Percentiles rank a stretch among this genome's conserved stretches.
Conservation (phyloP, 2,888 invertebrate genomes). For the Hemicrepidius hirtus region DNA sequence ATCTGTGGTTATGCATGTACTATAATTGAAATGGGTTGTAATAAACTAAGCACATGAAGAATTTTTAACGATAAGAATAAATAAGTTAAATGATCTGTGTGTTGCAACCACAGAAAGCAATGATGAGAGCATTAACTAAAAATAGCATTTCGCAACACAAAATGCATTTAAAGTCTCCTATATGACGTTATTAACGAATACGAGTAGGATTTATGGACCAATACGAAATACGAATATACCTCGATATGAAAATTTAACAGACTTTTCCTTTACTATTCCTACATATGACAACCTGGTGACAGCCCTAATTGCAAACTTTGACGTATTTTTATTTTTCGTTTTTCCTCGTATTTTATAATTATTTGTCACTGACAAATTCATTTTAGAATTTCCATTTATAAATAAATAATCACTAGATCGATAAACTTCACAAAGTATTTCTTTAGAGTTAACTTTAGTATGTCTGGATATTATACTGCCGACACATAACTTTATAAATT, state of each 20-base stretch:
- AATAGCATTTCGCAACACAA: neutral
- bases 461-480: no score
- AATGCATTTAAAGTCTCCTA: neutral
- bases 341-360: no score
- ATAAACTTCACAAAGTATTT: conserved; percentile 2
- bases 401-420: neutral
- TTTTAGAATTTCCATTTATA: no score
- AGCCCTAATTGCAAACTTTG: no score
- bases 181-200: neutral
- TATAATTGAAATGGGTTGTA: conserved; percentile 12
- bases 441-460: neutral
- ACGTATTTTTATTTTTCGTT: no score
- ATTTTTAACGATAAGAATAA: conserved; percentile 30
- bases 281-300: no score
- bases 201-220: no score
- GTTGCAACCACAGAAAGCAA: conserved; percentile 7
- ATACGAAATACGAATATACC: no score
- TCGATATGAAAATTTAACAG: no score
- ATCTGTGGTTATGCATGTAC: neutral
- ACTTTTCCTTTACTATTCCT: no score
- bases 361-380: no score
- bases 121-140: neutral
- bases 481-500: neutral
- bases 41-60: neutral
- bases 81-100: conserved; percentile 31